Conservation (phyloP, 2,888 invertebrate species). For the Idaea biselata region DNA sequence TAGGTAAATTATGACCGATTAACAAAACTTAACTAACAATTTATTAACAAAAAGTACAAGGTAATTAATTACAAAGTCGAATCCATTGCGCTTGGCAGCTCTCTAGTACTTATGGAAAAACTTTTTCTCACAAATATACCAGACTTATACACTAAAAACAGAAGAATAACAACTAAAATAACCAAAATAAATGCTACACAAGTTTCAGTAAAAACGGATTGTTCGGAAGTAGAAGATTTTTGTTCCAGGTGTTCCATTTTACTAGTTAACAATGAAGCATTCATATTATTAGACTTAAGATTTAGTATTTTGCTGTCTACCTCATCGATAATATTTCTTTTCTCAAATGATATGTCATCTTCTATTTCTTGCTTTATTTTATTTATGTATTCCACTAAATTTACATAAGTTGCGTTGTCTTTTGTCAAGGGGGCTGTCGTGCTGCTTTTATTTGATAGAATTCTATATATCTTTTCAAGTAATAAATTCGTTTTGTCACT, state of each 20-base stretch:
- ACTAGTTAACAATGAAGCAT: constrained; percentile 5
- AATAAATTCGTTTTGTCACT: constrained; percentile 22
- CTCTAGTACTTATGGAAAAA: constrained; percentile 41
- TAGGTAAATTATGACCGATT: too few relatives aligned
- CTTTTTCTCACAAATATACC: constrained; percentile 33
- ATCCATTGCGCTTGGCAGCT: constrained; percentile 44
- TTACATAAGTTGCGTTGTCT: constrained; percentile 29
- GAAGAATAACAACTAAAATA: constrained; percentile 39
- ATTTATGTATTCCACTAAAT: constrained; percentile 34
- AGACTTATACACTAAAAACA: constrained; percentile 44
- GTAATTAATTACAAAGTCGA: constrained; percentile 33
- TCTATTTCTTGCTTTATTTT: constrained; percentile 37
- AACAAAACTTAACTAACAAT: background rate
- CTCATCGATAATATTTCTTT: constrained; percentile 35
- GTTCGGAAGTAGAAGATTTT: background rate
- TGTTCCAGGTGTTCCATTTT: background rate
- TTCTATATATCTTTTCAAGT: constrained; percentile 21
- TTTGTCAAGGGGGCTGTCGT: constrained; percentile 20
- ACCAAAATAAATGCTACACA: constrained; percentile 44
- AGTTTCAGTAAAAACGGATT: constrained; percentile 34
- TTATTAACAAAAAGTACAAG: too few relatives aligned
- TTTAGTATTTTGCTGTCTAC: constrained; percentile 31
- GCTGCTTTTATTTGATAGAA: constrained; percentile 15
- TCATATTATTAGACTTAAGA: constrained; percentile 15
- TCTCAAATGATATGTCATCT: constrained; percentile 33